phyloP scores from a whole-genome alignment of 2,113 vertebrate genomes.

The Prinia subflava region DNA sequence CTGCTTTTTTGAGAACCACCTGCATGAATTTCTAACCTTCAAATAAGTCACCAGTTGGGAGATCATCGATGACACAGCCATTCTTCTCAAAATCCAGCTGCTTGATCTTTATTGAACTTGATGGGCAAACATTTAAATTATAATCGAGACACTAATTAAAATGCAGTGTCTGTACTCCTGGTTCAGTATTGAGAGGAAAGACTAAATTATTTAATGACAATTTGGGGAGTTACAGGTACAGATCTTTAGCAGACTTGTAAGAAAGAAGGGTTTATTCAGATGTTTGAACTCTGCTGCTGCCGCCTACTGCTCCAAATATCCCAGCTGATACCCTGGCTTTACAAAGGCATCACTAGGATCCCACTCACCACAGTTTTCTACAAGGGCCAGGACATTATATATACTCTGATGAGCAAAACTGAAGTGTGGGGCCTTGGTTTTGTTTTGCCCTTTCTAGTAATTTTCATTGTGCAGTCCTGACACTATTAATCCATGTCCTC shows the following conservation, averaged over 20 bases:
- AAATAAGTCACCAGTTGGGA: slow-evolving; percentile 54
- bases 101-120: slow-evolving; percentile 68
- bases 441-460: background rate
- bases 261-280: background rate
- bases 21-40: slow-evolving; percentile 65
- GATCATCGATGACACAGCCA: slow-evolving; percentile 36
- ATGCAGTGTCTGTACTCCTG: slow-evolving; percentile 7
- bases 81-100: slow-evolving; percentile 64
- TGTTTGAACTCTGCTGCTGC: background rate
- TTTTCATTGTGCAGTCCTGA: accelerated
- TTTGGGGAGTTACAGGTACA: background rate
- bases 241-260: background rate
- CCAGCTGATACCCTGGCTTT: background rate
- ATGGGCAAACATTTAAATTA: slow-evolving; percentile 69
- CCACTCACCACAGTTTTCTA: background rate
- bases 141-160: slow-evolving; percentile 70
- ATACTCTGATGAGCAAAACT: background rate
- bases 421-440: background rate
- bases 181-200: slow-evolving; percentile 30
- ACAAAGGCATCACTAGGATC: background rate
- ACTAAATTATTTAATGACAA: background rate
- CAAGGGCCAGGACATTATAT: background rate
- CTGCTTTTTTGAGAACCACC: slow-evolving; percentile 31
- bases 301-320: background rate
- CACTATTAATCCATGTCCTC: background rate